A percentile compares a stretch with the other conserved stretches of the same genome.
phyloP scores from a whole-genome alignment of 2,113 vertebrate genomes.

The Cranoglanis bouderius region DNA sequence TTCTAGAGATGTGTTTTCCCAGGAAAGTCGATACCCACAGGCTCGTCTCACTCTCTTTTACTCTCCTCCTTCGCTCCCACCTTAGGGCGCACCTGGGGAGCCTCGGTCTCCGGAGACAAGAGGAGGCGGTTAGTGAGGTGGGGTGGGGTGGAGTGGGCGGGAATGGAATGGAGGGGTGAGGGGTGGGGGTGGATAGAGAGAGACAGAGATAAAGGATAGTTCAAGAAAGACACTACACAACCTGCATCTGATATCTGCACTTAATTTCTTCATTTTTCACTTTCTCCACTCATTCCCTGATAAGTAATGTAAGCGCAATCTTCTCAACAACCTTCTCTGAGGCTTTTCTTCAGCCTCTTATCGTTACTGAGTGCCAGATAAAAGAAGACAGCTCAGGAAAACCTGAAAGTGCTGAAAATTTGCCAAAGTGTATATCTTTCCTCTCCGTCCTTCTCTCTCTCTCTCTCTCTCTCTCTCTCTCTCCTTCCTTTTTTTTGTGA shows the following conservation, averaged over 20 bases:
- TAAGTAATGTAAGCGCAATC: slow-evolving; percentile 28
- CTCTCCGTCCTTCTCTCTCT: background rate
- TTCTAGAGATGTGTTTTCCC: slow-evolving; percentile 76
- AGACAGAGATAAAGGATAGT: slow-evolving; percentile 1
- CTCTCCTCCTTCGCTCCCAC: slow-evolving; percentile 50
- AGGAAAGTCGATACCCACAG: slow-evolving; percentile 75
- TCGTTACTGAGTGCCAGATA: slow-evolving; percentile 36
- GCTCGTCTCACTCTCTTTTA: slow-evolving; percentile 68
- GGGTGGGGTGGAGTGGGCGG: background rate
- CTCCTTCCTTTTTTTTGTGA: background rate
- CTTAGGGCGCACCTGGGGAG: slow-evolving; percentile 58
- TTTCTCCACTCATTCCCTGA: slow-evolving; percentile 13
- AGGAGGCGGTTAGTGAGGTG: background rate
- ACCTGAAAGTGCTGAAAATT: slow-evolving; percentile 12
- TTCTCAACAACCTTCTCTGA: slow-evolving; percentile 19
- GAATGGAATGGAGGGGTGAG: slow-evolving; percentile 13
- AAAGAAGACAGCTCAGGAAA: slow-evolving; percentile 39
- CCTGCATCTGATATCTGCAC: background rate
- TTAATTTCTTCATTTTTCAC: background rate
- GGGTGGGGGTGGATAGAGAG: slow-evolving; percentile 16
- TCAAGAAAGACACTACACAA: background rate
- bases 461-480: background rate
- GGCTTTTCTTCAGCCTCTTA: slow-evolving; percentile 33
- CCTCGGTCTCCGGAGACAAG: slow-evolving; percentile 44
- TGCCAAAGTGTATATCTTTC: background rate